Base-by-base conservation (phyloP, 2,113 vertebrate genomes). In the Campylorhamphus procurvoides region DNA sequence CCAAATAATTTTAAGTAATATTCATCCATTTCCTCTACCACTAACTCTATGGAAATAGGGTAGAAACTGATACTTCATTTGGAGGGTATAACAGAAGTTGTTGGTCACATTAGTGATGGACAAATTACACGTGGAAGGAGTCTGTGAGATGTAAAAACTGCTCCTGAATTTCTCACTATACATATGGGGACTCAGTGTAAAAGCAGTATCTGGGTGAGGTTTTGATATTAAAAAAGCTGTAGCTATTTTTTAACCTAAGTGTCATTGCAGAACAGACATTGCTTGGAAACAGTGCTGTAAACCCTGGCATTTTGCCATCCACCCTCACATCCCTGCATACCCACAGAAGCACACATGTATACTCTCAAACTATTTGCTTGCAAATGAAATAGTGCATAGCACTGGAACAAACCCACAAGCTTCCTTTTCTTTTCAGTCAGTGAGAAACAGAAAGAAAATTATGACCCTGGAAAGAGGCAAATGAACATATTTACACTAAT, bases 401-500 rank as follows among this genome's bases (percentile, higher is more conserved):
- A 53, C 20, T 56, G 69, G n/a, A 93, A 86, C 40, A 69, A 80
- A 33, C 22, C 31, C 10, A 18, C 19, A 37, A 47, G 23, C 47
- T 78, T n/a, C 22, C 18, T 40, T 49, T 76, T 64, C 63, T 53
- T 59, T 76, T 74, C 28, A 39, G n/a, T 49, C 83, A 84, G 3
- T 47, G 77, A 94, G 87, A 84, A 86, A 71, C 42, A 76, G 77
- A 50, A 92, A 96, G 84, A 96, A 93, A 97, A 97, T 81, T 5
- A 79, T 76, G 67, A 59, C 39, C 37, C 86, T 91, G 77, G 91
- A 96, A 96, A 78, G 79, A 91, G 85, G 53, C 59, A 94, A 94
- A 93, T 78, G 9, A 96, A 87, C 59, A 93, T 47, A 86, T 78
- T 97, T 95, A 76, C 86, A 95, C 84, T 96, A 95, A 89, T 96